Evolutionary conservation across 2,888 invertebrate species (phyloP).

Genomic region (Megalurothrips usitatus): DNA sequence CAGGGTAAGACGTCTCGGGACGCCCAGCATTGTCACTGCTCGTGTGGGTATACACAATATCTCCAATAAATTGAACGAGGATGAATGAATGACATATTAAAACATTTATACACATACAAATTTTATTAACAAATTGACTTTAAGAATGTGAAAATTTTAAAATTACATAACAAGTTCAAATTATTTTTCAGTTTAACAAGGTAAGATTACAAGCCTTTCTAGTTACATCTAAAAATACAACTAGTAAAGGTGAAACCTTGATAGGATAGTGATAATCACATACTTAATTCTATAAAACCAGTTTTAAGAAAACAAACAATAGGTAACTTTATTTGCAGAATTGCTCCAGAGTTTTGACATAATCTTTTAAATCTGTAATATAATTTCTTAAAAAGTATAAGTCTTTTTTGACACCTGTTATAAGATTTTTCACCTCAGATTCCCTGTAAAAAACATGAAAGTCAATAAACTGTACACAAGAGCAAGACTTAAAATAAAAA

Average conservation of each 20-base stretch:
- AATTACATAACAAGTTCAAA: too few species aligned
- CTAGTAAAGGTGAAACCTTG: background rate
- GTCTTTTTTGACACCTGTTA: background rate
- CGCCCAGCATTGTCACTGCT: too few species aligned
- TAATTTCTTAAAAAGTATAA: slow-evolving; percentile 3
- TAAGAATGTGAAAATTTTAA: too few species aligned
- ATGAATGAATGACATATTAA: too few species aligned
- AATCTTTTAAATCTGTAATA: background rate
- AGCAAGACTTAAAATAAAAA: background rate
- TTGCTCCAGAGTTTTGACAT: background rate
- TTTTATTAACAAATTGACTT: too few species aligned
- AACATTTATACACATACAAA: too few species aligned
- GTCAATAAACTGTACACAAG: background rate
- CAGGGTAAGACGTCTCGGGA: too few species aligned
- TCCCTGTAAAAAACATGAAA: background rate
- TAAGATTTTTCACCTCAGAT: background rate
- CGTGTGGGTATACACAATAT: too few species aligned
- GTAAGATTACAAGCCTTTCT: too few species aligned
- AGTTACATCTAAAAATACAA: background rate
- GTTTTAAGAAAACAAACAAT: background rate
- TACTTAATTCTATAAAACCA: background rate
- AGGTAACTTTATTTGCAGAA: background rate
- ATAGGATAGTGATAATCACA: background rate
- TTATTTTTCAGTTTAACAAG: too few species aligned
- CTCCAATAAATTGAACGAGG: too few species aligned